These are phyloP conservation scores for Muraenolepis orangiensis DNA, from an alignment of 2,797 vertebrate species.

Conservation along the genomic window DNA sequence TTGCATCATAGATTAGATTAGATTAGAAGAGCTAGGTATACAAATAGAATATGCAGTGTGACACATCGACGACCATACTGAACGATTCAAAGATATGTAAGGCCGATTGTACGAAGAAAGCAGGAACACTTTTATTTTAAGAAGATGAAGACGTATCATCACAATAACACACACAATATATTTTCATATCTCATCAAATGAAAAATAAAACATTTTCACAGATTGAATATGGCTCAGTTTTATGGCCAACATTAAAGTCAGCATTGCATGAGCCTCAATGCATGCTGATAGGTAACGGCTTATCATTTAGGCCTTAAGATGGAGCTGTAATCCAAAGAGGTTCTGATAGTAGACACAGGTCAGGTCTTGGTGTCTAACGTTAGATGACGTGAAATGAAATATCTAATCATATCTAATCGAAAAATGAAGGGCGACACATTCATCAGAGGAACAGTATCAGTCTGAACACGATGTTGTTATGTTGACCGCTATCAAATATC, in stretches of 20 bases:
- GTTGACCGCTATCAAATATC: no score
- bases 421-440: no score
- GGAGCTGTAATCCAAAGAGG: no score
- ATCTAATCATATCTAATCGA: no score
- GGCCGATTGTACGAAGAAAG: neutral
- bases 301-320: no score
- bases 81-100: neutral
- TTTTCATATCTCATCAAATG: constrained; percentile 2
- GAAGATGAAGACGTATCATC: neutral
- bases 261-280: neutral
- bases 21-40: no score
- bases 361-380: no score
- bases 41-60: neutral
- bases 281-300: neutral
- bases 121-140: neutral
- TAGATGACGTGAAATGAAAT: no score
- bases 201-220: neutral
- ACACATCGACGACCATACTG: neutral
- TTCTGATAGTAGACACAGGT: no score
- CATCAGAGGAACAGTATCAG: no score
- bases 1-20: neutral
- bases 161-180: neutral
- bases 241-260: neutral
- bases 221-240: neutral
- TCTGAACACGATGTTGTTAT: no score